Conservation (phyloP, 2,888 invertebrate species). For the Ferrisia virgata region DNA sequence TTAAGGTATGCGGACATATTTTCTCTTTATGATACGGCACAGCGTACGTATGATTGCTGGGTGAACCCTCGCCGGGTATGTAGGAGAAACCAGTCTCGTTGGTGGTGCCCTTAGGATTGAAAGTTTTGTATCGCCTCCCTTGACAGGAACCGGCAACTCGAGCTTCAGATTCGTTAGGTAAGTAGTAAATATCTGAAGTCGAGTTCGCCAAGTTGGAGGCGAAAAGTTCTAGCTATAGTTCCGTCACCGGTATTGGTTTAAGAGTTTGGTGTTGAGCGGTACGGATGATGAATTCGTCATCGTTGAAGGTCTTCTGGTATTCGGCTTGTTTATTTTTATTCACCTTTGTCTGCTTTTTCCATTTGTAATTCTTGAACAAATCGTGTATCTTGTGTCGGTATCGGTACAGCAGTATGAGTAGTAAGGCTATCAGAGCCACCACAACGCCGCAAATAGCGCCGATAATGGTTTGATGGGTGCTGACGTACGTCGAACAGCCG, state of each 20-base stretch:
- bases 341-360: constrained; percentile 66
- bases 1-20: constrained; percentile 33
- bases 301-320: constrained; percentile 85
- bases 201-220: constrained; percentile 62
- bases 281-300: constrained; percentile 77
- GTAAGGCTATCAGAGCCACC: constrained; percentile 67
- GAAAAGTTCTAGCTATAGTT: constrained; percentile 94
- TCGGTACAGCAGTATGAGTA: constrained; percentile 72
- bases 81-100: constrained; percentile 74
- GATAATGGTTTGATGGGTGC: constrained; percentile 74
- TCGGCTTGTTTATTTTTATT: constrained; percentile 71
- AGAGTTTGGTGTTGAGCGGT: constrained; percentile 52
- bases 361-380: constrained; percentile 76
- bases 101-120: constrained; percentile 60
- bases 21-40: constrained; percentile 33
- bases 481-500: constrained; percentile 77
- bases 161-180: constrained; percentile 60
- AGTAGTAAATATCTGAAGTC: constrained; percentile 70
- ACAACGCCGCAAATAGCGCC: constrained; percentile 72
- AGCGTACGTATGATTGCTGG: constrained; percentile 55
- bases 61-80: constrained; percentile 62
- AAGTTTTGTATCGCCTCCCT: constrained; percentile 51
- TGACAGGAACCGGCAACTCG: constrained; percentile 49
- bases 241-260: constrained; percentile 81
- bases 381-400: constrained; percentile 78